Evolutionary conservation across 1,140 invertebrate genomes (phyloP), one percentile per base, ranked within the genome.

Genomic region (Ceratoteleas bidentatus): DNA sequence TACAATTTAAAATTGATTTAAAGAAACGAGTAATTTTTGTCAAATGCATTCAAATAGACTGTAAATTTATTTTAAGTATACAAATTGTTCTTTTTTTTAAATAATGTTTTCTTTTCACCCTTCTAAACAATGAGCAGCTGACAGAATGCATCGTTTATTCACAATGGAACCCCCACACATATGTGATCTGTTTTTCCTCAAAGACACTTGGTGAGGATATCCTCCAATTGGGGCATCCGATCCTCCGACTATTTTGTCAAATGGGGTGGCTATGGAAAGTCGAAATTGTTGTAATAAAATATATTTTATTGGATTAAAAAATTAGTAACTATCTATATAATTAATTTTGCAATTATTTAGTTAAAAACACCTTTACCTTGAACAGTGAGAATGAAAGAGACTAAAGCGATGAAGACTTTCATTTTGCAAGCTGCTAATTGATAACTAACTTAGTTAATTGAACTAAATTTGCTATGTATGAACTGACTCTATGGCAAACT

Each of bases 121-220:
- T 6, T 47, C 14, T 0, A 93, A 82, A 68, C 93, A 94, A 68
- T 94, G 94, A 38, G 92, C 93, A 1, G 93, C 93, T 0, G 93
- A 93, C 2, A 94, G 84, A 33, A 94, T 88, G 76, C 88, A 93
- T 61, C 89, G 87, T 0, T 82, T 72, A 8, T 87, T 88, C n/a
- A 94, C 84, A 2, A 94, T 92, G 0, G 93, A 93, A 11, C 93
- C 93, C 2, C 93, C 93, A 52, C 93, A 94, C 49, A 88, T 88
- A 38, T 92, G 91, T 3, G 87, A 86, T 9, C 91, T 91, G 4
- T 73, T 62, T 0, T 36, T 43, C 34, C 89, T 82, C 38, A 93
- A 47, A 9, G 92, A 92, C 0, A 92, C 87, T 84, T 93, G 92
- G 57, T 93, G 90, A 1, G 92, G 92, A 52, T 92, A 92, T 43